These are phyloP conservation scores for Rafetus swinhoei DNA, from an alignment of 2,113 vertebrate genomes.

Conservation along the genomic window DNA sequence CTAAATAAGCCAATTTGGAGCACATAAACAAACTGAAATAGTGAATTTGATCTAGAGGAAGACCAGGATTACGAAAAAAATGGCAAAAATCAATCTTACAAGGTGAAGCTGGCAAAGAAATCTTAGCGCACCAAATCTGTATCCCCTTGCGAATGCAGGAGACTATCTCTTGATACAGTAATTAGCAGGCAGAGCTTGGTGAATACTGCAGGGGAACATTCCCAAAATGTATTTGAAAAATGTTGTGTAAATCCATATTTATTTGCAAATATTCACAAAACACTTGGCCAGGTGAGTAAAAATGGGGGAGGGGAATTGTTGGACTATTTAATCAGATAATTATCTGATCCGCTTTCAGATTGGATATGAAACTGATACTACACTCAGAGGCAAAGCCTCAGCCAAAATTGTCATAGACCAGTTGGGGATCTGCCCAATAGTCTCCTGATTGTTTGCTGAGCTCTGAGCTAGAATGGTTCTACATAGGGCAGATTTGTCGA, in stretches of 20 bases:
- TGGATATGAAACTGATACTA: not conserved
- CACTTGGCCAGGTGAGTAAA: not conserved
- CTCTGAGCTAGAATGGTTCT: not conserved
- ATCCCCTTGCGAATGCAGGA: not conserved
- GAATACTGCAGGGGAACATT: not conserved
- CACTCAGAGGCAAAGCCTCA: not conserved
- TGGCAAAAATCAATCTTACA: not conserved
- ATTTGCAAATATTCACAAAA: not conserved
- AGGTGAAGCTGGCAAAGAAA: not conserved
- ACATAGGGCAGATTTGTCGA: not conserved
- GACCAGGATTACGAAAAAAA: not conserved
- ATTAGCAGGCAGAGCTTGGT: accelerated
- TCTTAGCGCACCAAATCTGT: not conserved
- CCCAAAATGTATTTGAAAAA: not conserved
- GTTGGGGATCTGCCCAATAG: not conserved
- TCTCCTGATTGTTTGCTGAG: not conserved
- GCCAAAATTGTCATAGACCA: not conserved
- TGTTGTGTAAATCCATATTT: not conserved
- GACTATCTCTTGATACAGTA: not conserved
- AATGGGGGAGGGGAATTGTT: not conserved
- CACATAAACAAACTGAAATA: not conserved
- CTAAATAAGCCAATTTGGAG: not conserved
- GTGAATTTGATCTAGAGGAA: not conserved
- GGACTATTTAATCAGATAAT: not conserved
- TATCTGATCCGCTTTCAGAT: not conserved